A percentile compares a stretch with the other conserved stretches of the same genome.
Evolutionary conservation across 2,888 invertebrate genomes (phyloP).

Genomic region (Poecilobothrus nobilitatus): DNA sequence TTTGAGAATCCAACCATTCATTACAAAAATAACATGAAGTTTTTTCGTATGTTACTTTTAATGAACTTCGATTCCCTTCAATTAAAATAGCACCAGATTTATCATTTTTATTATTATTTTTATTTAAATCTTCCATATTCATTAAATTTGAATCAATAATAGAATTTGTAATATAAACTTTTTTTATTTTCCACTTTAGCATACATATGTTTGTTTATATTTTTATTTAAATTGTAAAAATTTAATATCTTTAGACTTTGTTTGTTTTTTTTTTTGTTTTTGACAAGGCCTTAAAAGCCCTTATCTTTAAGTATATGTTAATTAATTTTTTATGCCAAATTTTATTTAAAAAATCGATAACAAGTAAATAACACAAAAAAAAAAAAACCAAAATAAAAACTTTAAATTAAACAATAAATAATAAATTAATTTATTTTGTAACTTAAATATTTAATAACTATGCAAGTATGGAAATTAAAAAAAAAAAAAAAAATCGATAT

Average conservation of each 20-base stretch:
- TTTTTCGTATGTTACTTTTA: conserved; percentile 37
- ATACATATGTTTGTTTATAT: neutral
- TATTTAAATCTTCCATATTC: neutral
- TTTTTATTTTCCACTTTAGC: neutral
- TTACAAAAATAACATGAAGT: conserved; percentile 61
- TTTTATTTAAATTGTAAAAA: no score
- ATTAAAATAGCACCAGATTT: neutral
- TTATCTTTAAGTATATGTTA: neutral
- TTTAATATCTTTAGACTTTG: no score
- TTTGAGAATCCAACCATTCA: conserved; percentile 56
- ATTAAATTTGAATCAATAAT: neutral
- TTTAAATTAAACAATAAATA: no score
- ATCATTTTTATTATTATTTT: neutral
- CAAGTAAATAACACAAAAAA: neutral
- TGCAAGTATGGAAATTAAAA: no score
- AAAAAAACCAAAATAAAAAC: no score
- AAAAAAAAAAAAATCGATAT: neutral
- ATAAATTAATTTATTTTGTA: neutral
- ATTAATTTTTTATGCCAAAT: neutral
- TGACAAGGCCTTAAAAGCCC: neutral
- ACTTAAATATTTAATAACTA: neutral
- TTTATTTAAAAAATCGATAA: neutral
- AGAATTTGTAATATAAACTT: neutral
- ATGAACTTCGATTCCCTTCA: neutral
- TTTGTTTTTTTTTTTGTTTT: no score